phyloP scores from a whole-genome alignment of 2,797 vertebrate species.

The Gymnopithys bicolor region DNA sequence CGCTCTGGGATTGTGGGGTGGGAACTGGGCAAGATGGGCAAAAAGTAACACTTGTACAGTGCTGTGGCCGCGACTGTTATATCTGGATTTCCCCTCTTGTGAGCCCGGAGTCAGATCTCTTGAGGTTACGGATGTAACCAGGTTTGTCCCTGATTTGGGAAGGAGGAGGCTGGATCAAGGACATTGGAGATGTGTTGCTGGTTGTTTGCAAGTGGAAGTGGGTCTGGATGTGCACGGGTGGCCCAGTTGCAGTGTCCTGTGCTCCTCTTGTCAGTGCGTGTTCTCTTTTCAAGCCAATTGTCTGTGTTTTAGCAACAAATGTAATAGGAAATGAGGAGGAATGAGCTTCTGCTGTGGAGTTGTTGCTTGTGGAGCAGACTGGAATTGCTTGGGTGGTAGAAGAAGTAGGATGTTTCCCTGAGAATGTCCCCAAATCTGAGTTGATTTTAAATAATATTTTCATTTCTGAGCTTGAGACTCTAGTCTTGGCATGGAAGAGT shows the following conservation, averaged over 20 bases:
- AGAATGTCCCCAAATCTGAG: background rate
- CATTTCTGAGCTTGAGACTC: background rate
- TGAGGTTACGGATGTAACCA: fast-evolving
- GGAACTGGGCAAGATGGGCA: background rate
- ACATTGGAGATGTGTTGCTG: background rate
- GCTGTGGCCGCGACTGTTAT: slow-evolving; percentile 21
- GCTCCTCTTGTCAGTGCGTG: fast-evolving
- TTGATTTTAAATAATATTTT: background rate
- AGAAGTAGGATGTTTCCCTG: background rate
- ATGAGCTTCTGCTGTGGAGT: background rate
- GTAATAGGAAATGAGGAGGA: background rate
- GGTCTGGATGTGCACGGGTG: background rate
- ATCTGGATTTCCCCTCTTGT: background rate
- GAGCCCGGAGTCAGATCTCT: background rate
- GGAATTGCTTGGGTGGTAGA: background rate
- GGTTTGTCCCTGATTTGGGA: background rate
- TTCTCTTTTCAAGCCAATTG: background rate
- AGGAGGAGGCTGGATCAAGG: background rate
- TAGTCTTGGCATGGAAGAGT: background rate
- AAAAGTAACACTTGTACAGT: background rate
- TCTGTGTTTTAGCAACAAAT: background rate
- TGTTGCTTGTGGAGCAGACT: slow-evolving; percentile 1
- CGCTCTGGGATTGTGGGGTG: background rate
- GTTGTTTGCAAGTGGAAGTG: background rate
- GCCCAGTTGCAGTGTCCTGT: background rate